Evolutionary conservation across 1,140 invertebrate species (phyloP), one percentile per base, ranked within the genome.

Genomic region (Lutraria rhynchaena): DNA sequence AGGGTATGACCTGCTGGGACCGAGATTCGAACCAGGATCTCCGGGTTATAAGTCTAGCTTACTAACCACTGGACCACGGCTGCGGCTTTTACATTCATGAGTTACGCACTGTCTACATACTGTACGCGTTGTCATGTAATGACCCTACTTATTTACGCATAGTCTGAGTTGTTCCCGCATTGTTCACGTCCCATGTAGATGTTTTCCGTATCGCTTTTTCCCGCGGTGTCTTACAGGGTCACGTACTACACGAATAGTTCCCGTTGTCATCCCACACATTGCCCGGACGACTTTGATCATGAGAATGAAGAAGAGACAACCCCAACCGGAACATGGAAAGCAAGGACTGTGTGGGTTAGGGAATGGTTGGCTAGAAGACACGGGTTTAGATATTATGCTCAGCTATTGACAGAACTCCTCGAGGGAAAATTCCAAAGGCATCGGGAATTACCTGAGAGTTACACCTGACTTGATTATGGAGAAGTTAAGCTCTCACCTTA

Each of bases 361-460:
- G 44, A 49, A 49, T 49, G 44, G 44, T 49, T 49, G 44, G 44
- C 44, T 49, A 49, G 44, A 49, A 49, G 44, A 49, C 44, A 49
- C 19, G 44, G 11, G 44, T 49, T 49, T 19, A 19, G 44, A 49
- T 19, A 49, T 49, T 49, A 49, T 49, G 44, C 11, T 49, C 44
- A 49, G 44, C 44, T 49, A 49, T 49, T 49, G 44, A 49, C 19
- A 49, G 44, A 19, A 49, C 44, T 49, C 44, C 44, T 11, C 44
- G 19, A 49, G 44, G 44, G n/a, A 49, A 49, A 19, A 49, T 49
- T 19, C 44, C 11, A 49, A 11, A 49, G 44, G 9, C 44, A 11
- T 11, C 44, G 44, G 9, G 44, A 49, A 49, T 49, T 49, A 49
- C 44, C 44, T 49, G 44, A 49, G 44, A 49, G 19, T 49, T 49